Evolutionary conservation across 2,888 invertebrate species (phyloP).

Genomic region (Ennomos fuscantarius): DNA sequence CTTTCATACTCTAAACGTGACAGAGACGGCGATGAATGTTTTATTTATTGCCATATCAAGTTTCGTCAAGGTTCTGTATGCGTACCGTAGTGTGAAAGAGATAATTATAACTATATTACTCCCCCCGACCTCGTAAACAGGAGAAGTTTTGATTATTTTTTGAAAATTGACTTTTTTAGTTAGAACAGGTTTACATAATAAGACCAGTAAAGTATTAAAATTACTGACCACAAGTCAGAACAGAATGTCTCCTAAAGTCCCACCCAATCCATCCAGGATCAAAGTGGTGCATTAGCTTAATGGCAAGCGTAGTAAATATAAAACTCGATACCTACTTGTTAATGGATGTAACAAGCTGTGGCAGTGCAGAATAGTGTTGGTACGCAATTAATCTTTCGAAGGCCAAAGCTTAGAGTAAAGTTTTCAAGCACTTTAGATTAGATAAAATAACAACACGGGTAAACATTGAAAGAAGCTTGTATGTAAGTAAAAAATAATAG

Average conservation of each 20-base stretch:
- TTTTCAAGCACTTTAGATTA: slow-evolving; percentile 18
- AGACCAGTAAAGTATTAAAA: slow-evolving; percentile 7
- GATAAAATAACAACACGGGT: not conserved
- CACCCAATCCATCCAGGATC: not conserved
- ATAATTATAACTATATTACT: slow-evolving; percentile 57
- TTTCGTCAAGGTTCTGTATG: slow-evolving; percentile 51
- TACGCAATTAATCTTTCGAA: slow-evolving; percentile 8
- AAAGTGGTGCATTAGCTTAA: slow-evolving; percentile 12
- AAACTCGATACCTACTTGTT: slow-evolving; percentile 10
- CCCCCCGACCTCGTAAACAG: slow-evolving; percentile 53
- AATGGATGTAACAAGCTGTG: slow-evolving; percentile 14
- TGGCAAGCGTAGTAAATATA: slow-evolving; percentile 23
- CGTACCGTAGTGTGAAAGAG: slow-evolving; percentile 58
- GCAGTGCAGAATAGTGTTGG: slow-evolving; percentile 21
- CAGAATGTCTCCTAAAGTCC: slow-evolving; percentile 14
- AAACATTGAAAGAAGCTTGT: no score
- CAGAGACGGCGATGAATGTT: slow-evolving; percentile 60
- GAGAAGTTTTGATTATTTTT: slow-evolving; percentile 56
- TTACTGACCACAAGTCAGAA: slow-evolving; percentile 8
- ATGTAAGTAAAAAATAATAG: no score
- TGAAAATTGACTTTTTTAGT: slow-evolving; percentile 51
- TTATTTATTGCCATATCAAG: slow-evolving; percentile 81
- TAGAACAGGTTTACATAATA: slow-evolving; percentile 42
- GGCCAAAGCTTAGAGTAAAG: slow-evolving; percentile 18
- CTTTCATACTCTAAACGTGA: slow-evolving; percentile 33